phyloP scores from a whole-genome alignment of 2,113 vertebrate species.

The Dipodomys stephensi region DNA sequence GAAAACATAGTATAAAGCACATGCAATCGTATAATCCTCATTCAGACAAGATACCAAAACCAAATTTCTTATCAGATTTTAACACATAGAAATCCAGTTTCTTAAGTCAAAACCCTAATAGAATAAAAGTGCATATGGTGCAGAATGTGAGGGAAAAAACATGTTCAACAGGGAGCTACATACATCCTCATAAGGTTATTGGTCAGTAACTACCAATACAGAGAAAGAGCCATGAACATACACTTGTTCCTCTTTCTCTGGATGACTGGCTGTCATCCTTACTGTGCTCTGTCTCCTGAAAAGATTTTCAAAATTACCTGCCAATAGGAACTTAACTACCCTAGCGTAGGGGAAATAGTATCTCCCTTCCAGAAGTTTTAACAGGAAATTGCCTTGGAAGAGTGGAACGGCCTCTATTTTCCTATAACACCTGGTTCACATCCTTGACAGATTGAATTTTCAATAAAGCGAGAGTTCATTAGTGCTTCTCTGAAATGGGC shows the following conservation, averaged over 20 bases:
- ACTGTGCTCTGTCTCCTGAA: conserved; percentile 13
- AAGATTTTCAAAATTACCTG: conserved; percentile 24
- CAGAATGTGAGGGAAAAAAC: neutral
- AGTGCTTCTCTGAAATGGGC: conserved; percentile 26
- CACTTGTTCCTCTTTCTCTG: neutral
- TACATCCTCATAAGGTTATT: neutral
- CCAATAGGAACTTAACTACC: neutral
- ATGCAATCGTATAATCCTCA: neutral
- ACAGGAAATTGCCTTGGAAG: conserved; percentile 4
- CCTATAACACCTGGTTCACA: neutral
- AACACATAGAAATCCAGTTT: conserved; percentile 9
- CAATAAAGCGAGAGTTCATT: neutral
- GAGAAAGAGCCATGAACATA: neutral
- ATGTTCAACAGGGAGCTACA: neutral
- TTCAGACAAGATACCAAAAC: neutral
- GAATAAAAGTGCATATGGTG: neutral
- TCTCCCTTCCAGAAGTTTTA: neutral
- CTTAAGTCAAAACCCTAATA: conserved; percentile 19
- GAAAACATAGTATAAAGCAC: neutral
- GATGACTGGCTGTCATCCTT: neutral
- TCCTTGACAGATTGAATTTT: conserved; percentile 53
- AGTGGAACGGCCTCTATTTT: conserved; percentile 22
- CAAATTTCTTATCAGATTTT: conserved; percentile 44
- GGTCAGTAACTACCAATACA: neutral
- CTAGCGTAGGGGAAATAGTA: conserved; percentile 4